These are phyloP conservation scores for Scaptodrosophila lebanonensis DNA, from an alignment of 1,140 invertebrate genomes.

Conservation along the genomic window DNA sequence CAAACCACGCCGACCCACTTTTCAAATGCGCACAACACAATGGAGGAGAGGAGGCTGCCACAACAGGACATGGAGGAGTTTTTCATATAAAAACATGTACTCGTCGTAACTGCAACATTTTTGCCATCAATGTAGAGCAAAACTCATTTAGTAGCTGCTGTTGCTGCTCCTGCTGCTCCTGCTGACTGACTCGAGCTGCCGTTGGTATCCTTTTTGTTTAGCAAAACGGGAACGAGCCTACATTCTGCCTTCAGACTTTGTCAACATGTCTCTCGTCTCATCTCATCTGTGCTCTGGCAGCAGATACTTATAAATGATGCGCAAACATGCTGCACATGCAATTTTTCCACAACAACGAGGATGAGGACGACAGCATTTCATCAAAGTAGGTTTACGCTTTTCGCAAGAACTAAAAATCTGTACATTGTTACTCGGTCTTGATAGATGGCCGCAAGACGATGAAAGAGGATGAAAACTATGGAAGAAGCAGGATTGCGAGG, in stretches of 20 bases:
- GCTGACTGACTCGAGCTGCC: constrained; percentile 36
- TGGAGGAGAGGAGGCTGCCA: not conserved
- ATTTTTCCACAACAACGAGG: constrained; percentile 35
- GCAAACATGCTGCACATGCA: constrained; percentile 38
- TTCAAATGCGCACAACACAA: constrained; percentile 23
- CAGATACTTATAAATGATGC: constrained; percentile 35
- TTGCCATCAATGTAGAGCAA: constrained; percentile 42
- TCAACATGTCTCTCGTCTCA: too few species aligned
- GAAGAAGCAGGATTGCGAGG: not conserved
- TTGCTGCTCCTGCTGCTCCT: constrained; percentile 17
- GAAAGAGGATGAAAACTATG: constrained; percentile 1
- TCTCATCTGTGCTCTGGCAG: constrained; percentile 8
- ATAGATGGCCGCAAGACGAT: constrained; percentile 22
- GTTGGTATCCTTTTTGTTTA: constrained; percentile 41
- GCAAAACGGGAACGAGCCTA: constrained; percentile 15
- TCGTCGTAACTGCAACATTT: constrained; percentile 16
- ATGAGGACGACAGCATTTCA: constrained; percentile 30
- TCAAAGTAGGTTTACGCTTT: constrained; percentile 49
- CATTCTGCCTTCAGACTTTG: not conserved
- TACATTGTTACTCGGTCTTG: constrained; percentile 1
- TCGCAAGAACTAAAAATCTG: constrained; percentile 16
- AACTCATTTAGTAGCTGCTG: constrained; percentile 39
- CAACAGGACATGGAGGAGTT: constrained; percentile 19
- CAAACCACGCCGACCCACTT: constrained; percentile 47
- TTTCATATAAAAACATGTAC: too few species aligned